phyloP scores from a whole-genome alignment of 2,888 invertebrate species.

The Acheta domesticus region DNA sequence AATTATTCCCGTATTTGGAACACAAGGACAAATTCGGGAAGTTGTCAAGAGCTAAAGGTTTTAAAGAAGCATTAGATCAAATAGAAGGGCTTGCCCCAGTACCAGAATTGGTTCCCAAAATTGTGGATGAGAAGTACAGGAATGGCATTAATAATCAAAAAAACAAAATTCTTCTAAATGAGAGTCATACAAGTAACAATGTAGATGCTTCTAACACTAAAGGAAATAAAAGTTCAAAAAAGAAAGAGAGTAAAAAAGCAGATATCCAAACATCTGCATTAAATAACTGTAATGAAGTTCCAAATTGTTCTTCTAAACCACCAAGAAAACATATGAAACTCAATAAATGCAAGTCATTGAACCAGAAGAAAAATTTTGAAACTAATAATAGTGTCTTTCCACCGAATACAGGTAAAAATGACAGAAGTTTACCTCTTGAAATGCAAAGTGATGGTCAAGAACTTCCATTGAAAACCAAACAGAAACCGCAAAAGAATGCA shows the following conservation, averaged over 20 bases:
- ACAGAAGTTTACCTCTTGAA: not conserved
- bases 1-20: slow-evolving; percentile 78
- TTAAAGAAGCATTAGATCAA: slow-evolving; percentile 82
- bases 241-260: not conserved
- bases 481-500: no score
- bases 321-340: no score
- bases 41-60: slow-evolving; percentile 74
- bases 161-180: not conserved
- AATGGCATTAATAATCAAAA: not conserved
- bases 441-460: slow-evolving; percentile 42
- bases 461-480: slow-evolving; percentile 42
- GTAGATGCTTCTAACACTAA: no score
- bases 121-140: not conserved
- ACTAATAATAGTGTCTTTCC: no score
- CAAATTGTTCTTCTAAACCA: not conserved
- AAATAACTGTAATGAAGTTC: not conserved
- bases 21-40: slow-evolving; percentile 76
- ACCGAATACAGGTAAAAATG: no score
- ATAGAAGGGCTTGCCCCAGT: slow-evolving; percentile 67
- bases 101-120: slow-evolving; percentile 7
- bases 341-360: not conserved
- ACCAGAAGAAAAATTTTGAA: not conserved
- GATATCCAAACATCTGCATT: not conserved
- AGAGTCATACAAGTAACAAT: not conserved
- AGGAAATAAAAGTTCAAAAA: not conserved